These are phyloP conservation scores for Cyclophora punctaria DNA, from an alignment of 2,888 invertebrate genomes.

Conservation along the genomic window DNA sequence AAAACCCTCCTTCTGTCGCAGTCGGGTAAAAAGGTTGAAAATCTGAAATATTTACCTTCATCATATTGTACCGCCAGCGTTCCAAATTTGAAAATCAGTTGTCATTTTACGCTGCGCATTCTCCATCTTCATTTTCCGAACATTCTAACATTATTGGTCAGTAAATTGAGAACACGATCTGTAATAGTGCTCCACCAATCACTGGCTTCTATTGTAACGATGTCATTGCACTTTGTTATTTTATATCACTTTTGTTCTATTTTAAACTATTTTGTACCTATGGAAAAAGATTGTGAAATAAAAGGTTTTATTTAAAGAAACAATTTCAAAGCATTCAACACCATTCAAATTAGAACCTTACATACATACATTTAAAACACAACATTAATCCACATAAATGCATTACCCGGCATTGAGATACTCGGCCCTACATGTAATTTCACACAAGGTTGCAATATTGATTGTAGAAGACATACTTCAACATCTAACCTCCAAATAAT, in stretches of 20 bases:
- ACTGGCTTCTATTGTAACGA: conserved; percentile 14
- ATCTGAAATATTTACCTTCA: conserved; percentile 38
- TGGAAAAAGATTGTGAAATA: background rate
- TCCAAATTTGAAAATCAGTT: conserved; percentile 22
- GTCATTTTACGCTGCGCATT: conserved; percentile 42
- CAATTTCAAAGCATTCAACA: too few species aligned
- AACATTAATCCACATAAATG: conserved; percentile 5
- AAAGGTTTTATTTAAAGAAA: background rate
- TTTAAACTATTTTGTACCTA: background rate
- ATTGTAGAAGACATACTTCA: conserved; percentile 23
- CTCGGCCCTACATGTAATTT: conserved; percentile 22
- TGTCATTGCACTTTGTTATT: conserved; percentile 24
- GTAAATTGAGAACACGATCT: conserved; percentile 20
- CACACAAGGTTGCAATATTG: conserved; percentile 50
- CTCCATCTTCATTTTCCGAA: conserved; percentile 23
- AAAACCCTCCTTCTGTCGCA: too few species aligned
- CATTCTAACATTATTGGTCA: conserved; percentile 29
- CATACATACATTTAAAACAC: background rate
- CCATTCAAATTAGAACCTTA: too few species aligned
- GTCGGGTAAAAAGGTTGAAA: too few species aligned
- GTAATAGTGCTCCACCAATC: conserved; percentile 19
- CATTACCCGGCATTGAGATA: conserved; percentile 26
- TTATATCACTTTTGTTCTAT: background rate
- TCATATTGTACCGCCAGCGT: conserved; percentile 52
- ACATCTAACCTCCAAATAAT: conserved; percentile 5